Conservation (phyloP, 2,113 vertebrate species). For the Craseonycteris thonglongyai region DNA sequence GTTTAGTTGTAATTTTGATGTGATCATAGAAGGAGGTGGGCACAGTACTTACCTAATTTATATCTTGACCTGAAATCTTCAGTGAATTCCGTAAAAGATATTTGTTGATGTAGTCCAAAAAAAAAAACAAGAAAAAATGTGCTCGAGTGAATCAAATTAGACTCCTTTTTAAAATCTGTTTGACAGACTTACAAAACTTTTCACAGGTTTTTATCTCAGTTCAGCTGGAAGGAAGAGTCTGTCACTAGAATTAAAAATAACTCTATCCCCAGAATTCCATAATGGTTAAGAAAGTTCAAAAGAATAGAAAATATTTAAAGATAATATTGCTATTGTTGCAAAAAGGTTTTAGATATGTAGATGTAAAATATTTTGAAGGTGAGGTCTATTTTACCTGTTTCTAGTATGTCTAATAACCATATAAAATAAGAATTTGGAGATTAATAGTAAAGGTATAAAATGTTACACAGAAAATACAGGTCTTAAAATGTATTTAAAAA, state of each 20-base stretch:
- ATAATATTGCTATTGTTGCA: background rate
- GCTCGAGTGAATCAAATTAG: conserved; percentile 48
- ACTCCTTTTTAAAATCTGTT: conserved; percentile 19
- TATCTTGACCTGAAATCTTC: background rate
- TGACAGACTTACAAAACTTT: conserved; percentile 46
- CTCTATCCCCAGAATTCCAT: conserved; percentile 31
- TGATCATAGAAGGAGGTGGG: too few relatives aligned
- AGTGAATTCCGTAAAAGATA: conserved; percentile 1
- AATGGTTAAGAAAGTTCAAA: conserved; percentile 49
- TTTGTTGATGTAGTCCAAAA: conserved; percentile 42
- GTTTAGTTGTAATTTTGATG: too few relatives aligned
- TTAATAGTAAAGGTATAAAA: background rate
- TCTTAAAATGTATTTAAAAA: background rate
- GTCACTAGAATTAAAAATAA: conserved; percentile 63
- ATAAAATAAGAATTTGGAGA: background rate
- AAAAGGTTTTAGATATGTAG: background rate
- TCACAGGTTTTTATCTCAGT: background rate
- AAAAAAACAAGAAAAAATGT: conserved; percentile 48
- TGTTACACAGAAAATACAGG: background rate
- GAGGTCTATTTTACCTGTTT: background rate
- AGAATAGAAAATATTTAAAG: conserved; percentile 36
- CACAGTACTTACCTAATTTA: too few relatives aligned
- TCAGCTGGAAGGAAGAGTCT: conserved; percentile 51
- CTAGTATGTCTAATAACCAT: background rate
- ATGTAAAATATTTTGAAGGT: background rate